Evolutionary conservation across 2,888 invertebrate species (phyloP).

Genomic region (Calameuta pallipes): DNA sequence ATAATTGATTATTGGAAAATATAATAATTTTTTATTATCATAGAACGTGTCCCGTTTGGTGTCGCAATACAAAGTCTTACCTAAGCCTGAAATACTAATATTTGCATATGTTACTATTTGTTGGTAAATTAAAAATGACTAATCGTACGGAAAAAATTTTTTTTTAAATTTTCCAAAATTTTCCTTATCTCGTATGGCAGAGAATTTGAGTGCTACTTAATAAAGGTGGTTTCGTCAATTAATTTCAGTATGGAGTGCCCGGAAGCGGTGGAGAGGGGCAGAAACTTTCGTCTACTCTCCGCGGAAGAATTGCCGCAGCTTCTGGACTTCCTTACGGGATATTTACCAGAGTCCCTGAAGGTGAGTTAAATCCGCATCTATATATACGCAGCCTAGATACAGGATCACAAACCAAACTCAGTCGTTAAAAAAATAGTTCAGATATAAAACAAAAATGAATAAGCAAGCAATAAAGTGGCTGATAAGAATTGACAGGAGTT

Average conservation of each 20-base stretch:
- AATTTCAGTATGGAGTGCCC: conserved; percentile 61
- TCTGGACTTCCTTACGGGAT: conserved; percentile 81
- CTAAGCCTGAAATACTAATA: too few species aligned
- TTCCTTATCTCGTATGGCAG: neutral
- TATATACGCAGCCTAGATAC: too few species aligned
- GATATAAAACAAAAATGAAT: neutral
- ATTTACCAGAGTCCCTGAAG: conserved; percentile 89
- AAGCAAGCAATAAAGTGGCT: neutral
- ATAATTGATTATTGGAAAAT: too few species aligned
- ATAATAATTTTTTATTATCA: too few species aligned
- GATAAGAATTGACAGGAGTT: neutral
- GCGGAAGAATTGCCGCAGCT: conserved; percentile 87
- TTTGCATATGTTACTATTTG: too few species aligned
- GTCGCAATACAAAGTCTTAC: too few species aligned
- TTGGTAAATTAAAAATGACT: too few species aligned
- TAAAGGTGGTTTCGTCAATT: conserved; percentile 11
- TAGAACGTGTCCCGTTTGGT: too few species aligned
- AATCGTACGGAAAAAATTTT: too few species aligned
- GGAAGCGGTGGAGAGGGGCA: conserved; percentile 58
- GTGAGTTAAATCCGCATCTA: conserved; percentile 65
- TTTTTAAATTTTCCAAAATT: neutral
- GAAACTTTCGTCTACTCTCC: conserved; percentile 88
- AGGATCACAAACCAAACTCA: neutral
- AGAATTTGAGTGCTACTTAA: neutral
- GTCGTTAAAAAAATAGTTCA: neutral